Conservation (phyloP, 2,113 vertebrate species). For the Strix aluco region DNA sequence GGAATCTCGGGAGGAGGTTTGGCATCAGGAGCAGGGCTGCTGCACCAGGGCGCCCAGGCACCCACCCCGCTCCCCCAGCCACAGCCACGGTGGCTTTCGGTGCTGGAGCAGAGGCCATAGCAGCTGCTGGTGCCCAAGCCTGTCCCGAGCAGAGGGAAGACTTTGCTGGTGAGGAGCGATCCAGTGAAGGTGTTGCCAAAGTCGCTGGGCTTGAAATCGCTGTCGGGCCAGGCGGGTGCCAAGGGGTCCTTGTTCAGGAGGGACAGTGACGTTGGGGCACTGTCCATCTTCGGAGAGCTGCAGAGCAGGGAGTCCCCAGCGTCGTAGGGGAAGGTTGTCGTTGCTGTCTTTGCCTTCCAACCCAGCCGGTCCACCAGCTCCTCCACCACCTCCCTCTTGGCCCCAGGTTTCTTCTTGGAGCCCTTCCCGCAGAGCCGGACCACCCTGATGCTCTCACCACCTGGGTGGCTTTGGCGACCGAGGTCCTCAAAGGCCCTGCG, state of each 20-base stretch:
- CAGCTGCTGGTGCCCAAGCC: neutral
- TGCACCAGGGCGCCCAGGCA: conserved; percentile 49
- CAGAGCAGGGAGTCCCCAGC: neutral
- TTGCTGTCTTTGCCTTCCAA: neutral
- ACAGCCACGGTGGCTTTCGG: rapidly evolving
- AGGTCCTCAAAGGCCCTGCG: conserved; percentile 67
- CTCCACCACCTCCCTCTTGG: neutral
- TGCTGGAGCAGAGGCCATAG: neutral
- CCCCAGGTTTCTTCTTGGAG: conserved; percentile 25
- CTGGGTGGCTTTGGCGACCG: neutral
- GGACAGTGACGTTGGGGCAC: neutral
- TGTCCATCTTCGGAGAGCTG: neutral
- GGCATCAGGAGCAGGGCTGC: neutral
- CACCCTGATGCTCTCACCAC: conserved; percentile 36
- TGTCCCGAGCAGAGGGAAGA: neutral
- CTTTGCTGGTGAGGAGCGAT: neutral
- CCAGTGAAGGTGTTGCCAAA: neutral
- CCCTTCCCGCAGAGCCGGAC: conserved; percentile 64
- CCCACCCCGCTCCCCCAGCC: neutral
- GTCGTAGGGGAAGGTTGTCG: neutral
- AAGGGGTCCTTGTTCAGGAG: neutral
- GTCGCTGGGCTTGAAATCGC: neutral
- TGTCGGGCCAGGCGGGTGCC: neutral
- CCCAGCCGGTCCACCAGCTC: neutral
- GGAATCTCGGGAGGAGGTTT: rapidly evolving